Evolutionary conservation across 2,888 invertebrate genomes (phyloP).

Genomic region (Gymnoscelis rufifasciata): DNA sequence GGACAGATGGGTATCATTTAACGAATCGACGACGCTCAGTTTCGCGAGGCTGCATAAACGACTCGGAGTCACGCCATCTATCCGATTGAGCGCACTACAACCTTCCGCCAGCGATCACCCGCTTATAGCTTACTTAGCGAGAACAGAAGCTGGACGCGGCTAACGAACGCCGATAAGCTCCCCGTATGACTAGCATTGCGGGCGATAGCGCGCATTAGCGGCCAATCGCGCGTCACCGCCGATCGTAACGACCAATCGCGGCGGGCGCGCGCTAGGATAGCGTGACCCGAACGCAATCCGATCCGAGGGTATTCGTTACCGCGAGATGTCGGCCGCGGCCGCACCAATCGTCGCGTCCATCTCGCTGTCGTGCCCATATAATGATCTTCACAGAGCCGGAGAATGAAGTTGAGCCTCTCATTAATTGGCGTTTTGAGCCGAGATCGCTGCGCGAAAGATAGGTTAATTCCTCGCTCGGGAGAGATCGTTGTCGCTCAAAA

Average conservation of each 20-base stretch:
- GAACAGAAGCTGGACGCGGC: slow-evolving; percentile 68
- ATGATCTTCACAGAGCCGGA: slow-evolving; percentile 78
- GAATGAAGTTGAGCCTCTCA: slow-evolving; percentile 80
- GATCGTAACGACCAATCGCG: slow-evolving; percentile 72
- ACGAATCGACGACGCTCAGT: slow-evolving; percentile 73
- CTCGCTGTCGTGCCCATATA: slow-evolving; percentile 79
- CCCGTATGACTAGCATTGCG: slow-evolving; percentile 66
- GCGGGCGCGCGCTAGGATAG: slow-evolving; percentile 70
- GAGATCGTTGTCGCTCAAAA: slow-evolving; percentile 77
- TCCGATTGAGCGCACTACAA: slow-evolving; percentile 66
- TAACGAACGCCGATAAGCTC: slow-evolving; percentile 70
- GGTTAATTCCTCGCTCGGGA: slow-evolving; percentile 76
- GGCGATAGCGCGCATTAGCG: slow-evolving; percentile 64
- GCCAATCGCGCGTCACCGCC: slow-evolving; percentile 67
- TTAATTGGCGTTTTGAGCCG: slow-evolving; percentile 79
- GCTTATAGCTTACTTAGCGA: slow-evolving; percentile 76
- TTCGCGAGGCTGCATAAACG: slow-evolving; percentile 68
- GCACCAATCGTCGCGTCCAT: slow-evolving; percentile 77
- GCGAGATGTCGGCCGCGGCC: slow-evolving; percentile 71
- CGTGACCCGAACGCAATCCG: slow-evolving; percentile 78
- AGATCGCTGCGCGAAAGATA: slow-evolving; percentile 78
- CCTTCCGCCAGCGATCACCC: slow-evolving; percentile 65
- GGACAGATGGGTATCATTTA: slow-evolving; percentile 74
- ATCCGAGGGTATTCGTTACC: slow-evolving; percentile 74
- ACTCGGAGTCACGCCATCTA: slow-evolving; percentile 77